phyloP scores from a whole-genome alignment of 2,797 vertebrate species.

The Cheirogaleus major region DNA sequence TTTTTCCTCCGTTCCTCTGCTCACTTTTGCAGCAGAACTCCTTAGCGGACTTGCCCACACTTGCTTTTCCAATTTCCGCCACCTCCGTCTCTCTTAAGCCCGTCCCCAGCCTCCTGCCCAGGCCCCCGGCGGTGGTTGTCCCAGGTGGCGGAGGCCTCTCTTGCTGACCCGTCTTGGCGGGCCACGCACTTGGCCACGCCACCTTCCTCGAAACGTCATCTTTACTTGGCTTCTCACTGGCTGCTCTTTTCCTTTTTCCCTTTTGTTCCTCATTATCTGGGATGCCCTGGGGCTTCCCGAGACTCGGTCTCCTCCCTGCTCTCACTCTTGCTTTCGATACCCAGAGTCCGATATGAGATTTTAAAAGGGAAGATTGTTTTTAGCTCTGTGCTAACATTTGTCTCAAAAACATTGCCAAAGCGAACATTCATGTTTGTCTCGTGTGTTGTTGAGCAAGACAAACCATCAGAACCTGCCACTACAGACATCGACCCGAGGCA shows the following conservation, averaged over 20 bases:
- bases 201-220: rapidly evolving
- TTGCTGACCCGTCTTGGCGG: neutral
- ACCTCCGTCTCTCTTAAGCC: neutral
- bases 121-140: no score
- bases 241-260: neutral
- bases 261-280: neutral
- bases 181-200: rapidly evolving
- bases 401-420: no score
- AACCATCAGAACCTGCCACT: no score
- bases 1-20: neutral
- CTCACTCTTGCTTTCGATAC: neutral
- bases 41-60: neutral
- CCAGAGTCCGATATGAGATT: no score
- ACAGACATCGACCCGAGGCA: no score
- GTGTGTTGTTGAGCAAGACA: no score
- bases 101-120: neutral
- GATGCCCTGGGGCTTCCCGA: neutral
- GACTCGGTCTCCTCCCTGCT: neutral
- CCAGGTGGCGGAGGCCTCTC: neutral
- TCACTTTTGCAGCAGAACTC: rapidly evolving
- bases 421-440: no score
- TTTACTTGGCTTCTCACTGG: neutral
- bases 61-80: neutral
- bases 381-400: no score
- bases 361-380: no score